These are phyloP conservation scores for Alectoris magna DNA, from an alignment of 2,797 vertebrate genomes.

Conservation along the genomic window DNA sequence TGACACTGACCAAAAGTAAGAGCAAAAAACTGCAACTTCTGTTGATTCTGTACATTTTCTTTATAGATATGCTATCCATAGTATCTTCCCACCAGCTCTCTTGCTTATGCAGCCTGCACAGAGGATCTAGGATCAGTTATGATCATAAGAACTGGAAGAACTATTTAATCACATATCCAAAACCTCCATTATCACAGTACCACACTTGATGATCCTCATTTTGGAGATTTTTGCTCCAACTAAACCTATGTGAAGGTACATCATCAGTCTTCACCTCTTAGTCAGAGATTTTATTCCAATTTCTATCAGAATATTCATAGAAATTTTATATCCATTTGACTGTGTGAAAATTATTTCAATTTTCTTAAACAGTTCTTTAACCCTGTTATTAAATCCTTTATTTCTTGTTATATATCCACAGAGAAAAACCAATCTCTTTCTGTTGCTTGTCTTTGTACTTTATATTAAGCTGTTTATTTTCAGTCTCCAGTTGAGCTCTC, in stretches of 20 bases:
- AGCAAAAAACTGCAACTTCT: not conserved
- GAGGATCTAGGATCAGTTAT: not conserved
- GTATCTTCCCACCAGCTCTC: not conserved
- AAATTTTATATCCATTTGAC: not conserved
- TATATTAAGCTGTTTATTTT: not conserved
- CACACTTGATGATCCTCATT: not conserved
- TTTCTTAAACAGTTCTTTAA: not conserved
- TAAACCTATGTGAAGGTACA: not conserved
- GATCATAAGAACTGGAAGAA: not conserved
- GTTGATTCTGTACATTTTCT: not conserved
- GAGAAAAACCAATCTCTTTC: not conserved
- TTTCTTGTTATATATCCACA: not conserved
- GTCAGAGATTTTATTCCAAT: not conserved
- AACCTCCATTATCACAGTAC: not conserved
- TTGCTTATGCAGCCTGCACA: not conserved
- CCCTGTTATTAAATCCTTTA: not conserved
- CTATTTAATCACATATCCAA: not conserved
- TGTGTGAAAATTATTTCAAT: not conserved
- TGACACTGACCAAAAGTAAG: not conserved
- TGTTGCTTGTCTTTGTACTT: not conserved
- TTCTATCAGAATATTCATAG: not conserved
- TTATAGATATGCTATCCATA: not conserved
- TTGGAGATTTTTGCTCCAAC: not conserved
- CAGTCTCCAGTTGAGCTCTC: not conserved
- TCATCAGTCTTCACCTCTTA: not conserved